phyloP scores from a whole-genome alignment of 92 coral and sea anemone genomes.

The Pocillopora meandrina region DNA sequence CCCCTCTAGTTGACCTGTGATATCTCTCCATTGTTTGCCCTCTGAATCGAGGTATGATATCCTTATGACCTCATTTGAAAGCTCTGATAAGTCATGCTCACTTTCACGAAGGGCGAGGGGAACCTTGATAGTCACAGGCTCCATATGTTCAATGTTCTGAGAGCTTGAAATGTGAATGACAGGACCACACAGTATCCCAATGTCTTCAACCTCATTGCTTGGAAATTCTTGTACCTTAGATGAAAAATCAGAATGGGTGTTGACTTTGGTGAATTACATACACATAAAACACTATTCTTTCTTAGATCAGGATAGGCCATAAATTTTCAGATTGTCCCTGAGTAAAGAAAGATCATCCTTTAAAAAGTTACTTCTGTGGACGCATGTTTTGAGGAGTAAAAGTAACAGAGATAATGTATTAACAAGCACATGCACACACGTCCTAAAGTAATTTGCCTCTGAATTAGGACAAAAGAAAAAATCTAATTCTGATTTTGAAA shows the following conservation, averaged over 20 bases:
- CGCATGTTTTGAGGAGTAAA: too few species aligned
- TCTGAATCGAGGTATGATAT: neutral
- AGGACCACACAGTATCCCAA: neutral
- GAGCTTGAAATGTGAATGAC: conserved; percentile 13
- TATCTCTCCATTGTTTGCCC: neutral
- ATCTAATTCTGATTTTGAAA: too few species aligned
- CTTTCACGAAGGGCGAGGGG: conserved; percentile 3
- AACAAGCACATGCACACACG: too few species aligned
- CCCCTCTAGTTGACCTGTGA: neutral
- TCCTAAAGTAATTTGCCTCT: too few species aligned
- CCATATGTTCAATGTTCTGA: neutral
- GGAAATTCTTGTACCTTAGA: conserved; percentile 23
- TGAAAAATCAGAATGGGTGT: neutral
- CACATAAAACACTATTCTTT: too few species aligned
- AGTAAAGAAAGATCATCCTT: neutral
- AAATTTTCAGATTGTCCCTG: neutral
- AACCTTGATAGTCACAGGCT: conserved; percentile 7
- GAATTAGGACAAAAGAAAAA: too few species aligned
- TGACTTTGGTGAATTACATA: neutral
- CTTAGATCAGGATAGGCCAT: neutral
- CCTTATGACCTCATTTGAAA: neutral
- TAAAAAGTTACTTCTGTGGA: too few species aligned
- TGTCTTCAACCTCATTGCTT: neutral
- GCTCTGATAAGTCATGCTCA: neutral
- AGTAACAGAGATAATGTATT: too few species aligned